Percentiles rank a stretch among this genome's conserved stretches.
These are phyloP conservation scores for Pongo abelii DNA, from an alignment of 2,113 vertebrate genomes.

Conservation along the genomic window DNA sequence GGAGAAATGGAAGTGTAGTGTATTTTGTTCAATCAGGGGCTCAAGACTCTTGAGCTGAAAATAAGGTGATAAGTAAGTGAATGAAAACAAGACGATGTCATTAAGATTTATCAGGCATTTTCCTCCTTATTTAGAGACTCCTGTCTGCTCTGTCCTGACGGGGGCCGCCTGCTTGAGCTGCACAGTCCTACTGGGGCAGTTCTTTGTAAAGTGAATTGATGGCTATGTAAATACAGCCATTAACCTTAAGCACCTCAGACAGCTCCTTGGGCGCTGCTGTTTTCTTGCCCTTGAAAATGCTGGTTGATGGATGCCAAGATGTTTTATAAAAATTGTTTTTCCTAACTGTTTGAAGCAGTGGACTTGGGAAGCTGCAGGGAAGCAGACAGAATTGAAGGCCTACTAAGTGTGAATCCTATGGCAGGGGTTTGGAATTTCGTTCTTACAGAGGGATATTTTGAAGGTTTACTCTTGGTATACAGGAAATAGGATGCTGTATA, in stretches of 20 bases:
- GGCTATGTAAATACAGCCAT: constrained; percentile 69
- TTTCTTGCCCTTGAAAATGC: constrained; percentile 68
- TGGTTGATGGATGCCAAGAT: constrained; percentile 56
- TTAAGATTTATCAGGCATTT: neutral
- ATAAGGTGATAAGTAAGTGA: neutral
- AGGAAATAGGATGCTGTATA: neutral
- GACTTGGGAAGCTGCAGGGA: neutral
- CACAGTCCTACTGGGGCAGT: neutral
- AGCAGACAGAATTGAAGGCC: neutral
- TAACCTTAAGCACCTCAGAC: constrained; percentile 71
- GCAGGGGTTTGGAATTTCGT: neutral
- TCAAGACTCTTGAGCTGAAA: neutral
- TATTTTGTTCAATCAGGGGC: neutral
- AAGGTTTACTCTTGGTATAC: neutral
- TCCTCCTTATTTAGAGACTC: neutral
- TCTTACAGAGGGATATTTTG: neutral
- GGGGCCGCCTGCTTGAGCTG: neutral
- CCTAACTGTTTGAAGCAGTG: neutral
- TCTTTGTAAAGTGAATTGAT: constrained; percentile 68
- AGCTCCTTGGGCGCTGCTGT: constrained; percentile 29
- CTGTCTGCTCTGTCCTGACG: neutral
- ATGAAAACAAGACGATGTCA: neutral
- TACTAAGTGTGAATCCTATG: neutral
- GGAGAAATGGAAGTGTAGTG: neutral
- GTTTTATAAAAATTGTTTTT: neutral